Conservation (phyloP, 1,140 invertebrate genomes). For the Solenopsis fugax region DNA sequence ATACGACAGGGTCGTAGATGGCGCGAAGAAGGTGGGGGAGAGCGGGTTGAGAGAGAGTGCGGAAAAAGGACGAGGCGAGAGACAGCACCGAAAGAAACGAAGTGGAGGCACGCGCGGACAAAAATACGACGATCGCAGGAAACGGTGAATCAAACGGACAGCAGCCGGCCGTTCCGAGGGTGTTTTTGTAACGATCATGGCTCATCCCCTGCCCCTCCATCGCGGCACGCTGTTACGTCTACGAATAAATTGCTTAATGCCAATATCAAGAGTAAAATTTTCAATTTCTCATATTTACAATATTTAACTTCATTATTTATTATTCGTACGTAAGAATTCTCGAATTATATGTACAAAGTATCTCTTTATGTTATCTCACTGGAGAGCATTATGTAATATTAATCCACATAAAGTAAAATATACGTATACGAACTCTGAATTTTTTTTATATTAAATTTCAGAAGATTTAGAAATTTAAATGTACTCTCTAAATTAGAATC, state of each 20-base stretch:
- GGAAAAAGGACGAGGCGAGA: conserved; percentile 54
- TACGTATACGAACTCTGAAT: neutral
- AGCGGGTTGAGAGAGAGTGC: conserved; percentile 24
- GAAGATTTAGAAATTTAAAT: neutral
- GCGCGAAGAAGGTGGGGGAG: conserved; percentile 37
- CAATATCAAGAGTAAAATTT: neutral
- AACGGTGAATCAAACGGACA: conserved; percentile 84
- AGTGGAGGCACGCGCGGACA: conserved; percentile 69
- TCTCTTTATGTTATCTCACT: neutral
- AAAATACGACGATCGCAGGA: conserved; percentile 82
- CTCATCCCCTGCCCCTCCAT: conserved; percentile 48
- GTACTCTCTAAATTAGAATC: too few species aligned
- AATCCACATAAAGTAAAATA: neutral
- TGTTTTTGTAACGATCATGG: conserved; percentile 77
- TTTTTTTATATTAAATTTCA: conserved; percentile 19
- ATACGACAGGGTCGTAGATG: conserved; percentile 45
- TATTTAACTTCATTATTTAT: conserved; percentile 4
- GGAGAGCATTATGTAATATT: neutral
- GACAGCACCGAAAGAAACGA: conserved; percentile 65
- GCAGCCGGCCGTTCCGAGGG: conserved; percentile 71
- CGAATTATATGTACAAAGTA: neutral
- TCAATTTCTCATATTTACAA: neutral
- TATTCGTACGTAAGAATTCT: neutral
- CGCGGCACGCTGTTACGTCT: conserved; percentile 19
- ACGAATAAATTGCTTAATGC: conserved; percentile 14